Evolutionary conservation across 2,113 vertebrate genomes (phyloP).

Genomic region (Phylloscopus trochilus): DNA sequence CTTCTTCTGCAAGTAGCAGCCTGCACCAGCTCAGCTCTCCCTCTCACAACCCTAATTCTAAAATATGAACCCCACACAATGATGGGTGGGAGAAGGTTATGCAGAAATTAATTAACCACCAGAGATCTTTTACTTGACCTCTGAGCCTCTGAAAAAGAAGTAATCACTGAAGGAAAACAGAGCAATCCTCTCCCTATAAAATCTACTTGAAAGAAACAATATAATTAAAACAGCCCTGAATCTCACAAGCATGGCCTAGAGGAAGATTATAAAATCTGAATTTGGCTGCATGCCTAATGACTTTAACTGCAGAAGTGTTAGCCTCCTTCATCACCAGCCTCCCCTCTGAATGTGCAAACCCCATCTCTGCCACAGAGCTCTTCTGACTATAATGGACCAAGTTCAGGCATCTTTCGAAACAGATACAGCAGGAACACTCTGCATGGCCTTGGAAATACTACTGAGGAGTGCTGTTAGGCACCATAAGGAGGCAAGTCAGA

Average conservation of each 20-base stretch:
- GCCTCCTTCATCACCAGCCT: background rate
- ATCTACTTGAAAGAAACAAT: constrained; percentile 76
- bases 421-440: background rate
- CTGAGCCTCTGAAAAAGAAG: background rate
- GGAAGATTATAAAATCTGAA: constrained; percentile 74
- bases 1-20: background rate
- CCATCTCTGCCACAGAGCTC: background rate
- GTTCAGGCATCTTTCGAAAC: background rate
- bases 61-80: background rate
- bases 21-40: background rate
- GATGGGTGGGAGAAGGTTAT: background rate
- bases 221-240: constrained; percentile 73
- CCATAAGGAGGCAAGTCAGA: background rate
- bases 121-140: background rate
- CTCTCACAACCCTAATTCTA: background rate
- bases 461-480: background rate
- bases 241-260: constrained; percentile 69
- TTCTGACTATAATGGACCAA: background rate
- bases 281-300: constrained; percentile 76
- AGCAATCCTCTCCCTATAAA: background rate
- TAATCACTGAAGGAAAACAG: background rate
- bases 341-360: background rate
- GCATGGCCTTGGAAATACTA: background rate
- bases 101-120: background rate
- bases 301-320: background rate